Evolutionary conservation across 2,113 vertebrate species (phyloP), one percentile per base, ranked within the genome.

Genomic region (Columba livia): DNA sequence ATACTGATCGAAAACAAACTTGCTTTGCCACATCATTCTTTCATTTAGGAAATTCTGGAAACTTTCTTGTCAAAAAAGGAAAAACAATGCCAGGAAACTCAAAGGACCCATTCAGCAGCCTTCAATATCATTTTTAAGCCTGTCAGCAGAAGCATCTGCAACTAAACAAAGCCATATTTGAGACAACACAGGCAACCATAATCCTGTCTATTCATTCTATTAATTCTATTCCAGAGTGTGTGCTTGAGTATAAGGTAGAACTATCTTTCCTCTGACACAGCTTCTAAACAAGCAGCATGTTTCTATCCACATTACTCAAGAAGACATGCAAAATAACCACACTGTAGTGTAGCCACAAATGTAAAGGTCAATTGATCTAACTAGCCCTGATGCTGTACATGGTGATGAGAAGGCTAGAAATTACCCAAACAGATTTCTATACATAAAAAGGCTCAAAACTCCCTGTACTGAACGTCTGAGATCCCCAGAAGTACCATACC

Each of bases 231-330:
- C 38, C 38, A 38, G 38, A 84, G 13, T 15, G 23, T 0, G 4
- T 23, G 15, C 14, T 50, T 0, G 4, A 29, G 19, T 34, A 38
- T 10, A 57, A 48, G 7, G 29, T 20, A 72, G 36, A 57, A 57
- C 12, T 23, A 67, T 21, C 28, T 62, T 81, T 78, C 20, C 42
- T 65, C 50, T 72, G 58, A 57, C 18, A 57, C 48, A 65, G 3
- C 11, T 61, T 20, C 26, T 51, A 74, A 92, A 72, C 42, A 9
- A 86, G 42, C 17, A 64, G 7, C 2, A 4, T 13, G 24, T 88
- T 75, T 40, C 31, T 0, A 0, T 12, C 12, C 16, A 40, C 0
- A 0, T 19, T 60, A 40, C 6, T 84, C 17, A 29, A 0, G 0
- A 75, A 14, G 34, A 64, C 16, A 42, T 13, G 32, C 16, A 77